phyloP scores from a whole-genome alignment of 1,140 invertebrate genomes.

The Drosophila nebulosa region DNA sequence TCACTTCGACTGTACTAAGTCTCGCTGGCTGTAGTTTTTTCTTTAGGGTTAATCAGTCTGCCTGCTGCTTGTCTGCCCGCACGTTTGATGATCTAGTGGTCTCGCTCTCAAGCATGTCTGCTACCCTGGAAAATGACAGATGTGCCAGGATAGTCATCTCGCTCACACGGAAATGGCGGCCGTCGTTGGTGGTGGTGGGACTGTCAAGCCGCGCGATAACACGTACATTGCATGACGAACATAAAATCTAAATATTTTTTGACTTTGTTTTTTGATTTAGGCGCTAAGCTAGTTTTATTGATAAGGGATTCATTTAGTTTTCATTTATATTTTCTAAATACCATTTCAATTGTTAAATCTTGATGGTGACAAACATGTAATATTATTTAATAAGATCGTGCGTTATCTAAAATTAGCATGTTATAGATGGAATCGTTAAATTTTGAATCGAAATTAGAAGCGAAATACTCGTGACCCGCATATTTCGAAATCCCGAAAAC shows the following conservation, averaged over 20 bases:
- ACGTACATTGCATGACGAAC: not conserved
- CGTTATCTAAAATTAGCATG: no score
- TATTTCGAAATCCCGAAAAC: no score
- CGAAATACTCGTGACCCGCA: no score
- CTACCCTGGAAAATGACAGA: constrained; percentile 10
- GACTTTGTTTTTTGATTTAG: no score
- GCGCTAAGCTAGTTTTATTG: no score
- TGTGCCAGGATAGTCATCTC: not conserved
- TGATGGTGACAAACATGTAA: no score
- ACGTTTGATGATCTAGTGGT: constrained; percentile 3
- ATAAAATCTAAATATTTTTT: not conserved
- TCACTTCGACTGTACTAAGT: constrained; percentile 76
- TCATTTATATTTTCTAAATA: no score
- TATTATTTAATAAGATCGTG: no score
- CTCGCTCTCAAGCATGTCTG: constrained; percentile 28
- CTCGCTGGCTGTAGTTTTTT: constrained; percentile 60
- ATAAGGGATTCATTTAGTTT: no score
- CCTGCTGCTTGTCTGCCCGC: constrained; percentile 9
- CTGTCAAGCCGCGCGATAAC: constrained; percentile 22
- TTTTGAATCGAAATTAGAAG: no score
- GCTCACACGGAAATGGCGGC: constrained; percentile 63
- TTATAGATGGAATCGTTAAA: no score
- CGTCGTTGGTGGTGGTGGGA: constrained; percentile 11
- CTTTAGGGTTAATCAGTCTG: constrained; percentile 71
- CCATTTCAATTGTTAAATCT: no score